Evolutionary conservation across 1,140 invertebrate species (phyloP).

Genomic region (Caenorhabditis brenneri): DNA sequence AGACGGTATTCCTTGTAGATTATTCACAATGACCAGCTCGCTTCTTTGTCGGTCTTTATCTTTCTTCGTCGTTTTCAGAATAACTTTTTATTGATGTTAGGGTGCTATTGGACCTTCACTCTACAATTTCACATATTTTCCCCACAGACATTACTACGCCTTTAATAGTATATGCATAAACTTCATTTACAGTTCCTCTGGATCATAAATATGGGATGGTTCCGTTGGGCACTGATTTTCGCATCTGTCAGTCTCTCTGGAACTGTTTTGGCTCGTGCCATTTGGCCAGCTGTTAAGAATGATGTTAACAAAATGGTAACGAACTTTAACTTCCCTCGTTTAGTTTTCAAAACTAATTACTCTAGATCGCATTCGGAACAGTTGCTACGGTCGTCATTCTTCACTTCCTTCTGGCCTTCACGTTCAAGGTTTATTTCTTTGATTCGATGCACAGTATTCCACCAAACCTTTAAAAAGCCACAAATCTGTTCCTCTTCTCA

Average conservation of each 20-base stretch:
- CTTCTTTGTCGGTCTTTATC: no score
- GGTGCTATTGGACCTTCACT: no score
- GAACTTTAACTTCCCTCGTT: background rate
- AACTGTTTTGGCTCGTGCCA: slow-evolving; percentile 81
- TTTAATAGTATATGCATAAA: no score
- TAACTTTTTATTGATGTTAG: no score
- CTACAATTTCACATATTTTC: no score
- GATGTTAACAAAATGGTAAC: slow-evolving; percentile 68
- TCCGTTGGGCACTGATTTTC: slow-evolving; percentile 86
- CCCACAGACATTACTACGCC: no score
- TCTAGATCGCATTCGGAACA: slow-evolving; percentile 50
- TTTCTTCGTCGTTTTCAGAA: no score
- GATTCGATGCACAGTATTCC: background rate
- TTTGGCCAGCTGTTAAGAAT: slow-evolving; percentile 80
- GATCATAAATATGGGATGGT: slow-evolving; percentile 81
- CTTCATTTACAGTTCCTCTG: slow-evolving; percentile 78
- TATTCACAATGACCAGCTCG: no score
- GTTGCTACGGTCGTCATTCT: slow-evolving; percentile 37
- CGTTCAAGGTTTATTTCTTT: slow-evolving; percentile 50
- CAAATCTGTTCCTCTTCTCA: slow-evolving; percentile 6
- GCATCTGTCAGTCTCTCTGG: slow-evolving; percentile 83
- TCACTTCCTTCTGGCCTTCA: slow-evolving; percentile 51
- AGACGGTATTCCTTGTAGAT: background rate
- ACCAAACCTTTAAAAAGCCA: background rate
- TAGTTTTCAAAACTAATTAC: background rate